Conservation (phyloP, 2,888 invertebrate species). For the Magallana nippona region DNA sequence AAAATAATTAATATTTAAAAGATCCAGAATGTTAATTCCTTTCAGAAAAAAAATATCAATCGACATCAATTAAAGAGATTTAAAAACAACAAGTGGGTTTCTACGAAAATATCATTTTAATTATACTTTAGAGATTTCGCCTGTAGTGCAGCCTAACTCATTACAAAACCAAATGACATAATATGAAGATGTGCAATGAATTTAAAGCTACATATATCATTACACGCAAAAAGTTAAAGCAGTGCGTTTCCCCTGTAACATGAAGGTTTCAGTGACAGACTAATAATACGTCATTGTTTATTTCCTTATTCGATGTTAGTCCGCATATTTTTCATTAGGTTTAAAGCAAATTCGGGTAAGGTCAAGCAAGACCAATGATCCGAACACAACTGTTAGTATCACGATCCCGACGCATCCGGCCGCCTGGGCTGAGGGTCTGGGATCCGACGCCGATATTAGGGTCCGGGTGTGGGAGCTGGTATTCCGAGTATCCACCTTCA, state of each 20-base stretch:
- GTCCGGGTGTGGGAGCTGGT: slow-evolving; percentile 42
- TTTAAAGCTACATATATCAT: no score
- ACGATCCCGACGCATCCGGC: slow-evolving; percentile 40
- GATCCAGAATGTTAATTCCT: no score
- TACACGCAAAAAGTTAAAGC: no score
- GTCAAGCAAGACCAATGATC: slow-evolving; percentile 41
- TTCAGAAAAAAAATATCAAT: no score
- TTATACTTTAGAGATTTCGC: no score
- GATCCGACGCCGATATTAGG: slow-evolving; percentile 39
- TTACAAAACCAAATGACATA: no score
- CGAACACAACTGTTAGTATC: slow-evolving; percentile 38
- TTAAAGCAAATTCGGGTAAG: slow-evolving; percentile 26
- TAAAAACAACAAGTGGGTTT: no score
- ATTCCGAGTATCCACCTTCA: slow-evolving; percentile 38
- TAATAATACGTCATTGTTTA: not conserved
- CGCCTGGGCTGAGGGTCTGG: slow-evolving; percentile 44
- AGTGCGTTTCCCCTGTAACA: not conserved
- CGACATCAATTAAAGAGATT: no score
- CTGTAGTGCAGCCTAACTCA: no score
- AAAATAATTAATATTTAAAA: no score
- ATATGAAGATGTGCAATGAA: no score
- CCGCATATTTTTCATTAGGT: not conserved
- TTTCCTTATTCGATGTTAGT: not conserved
- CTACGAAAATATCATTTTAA: no score
- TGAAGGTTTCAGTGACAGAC: not conserved